Evolutionary conservation across 2,797 vertebrate species (phyloP).

Genomic region (Salmo trutta): DNA sequence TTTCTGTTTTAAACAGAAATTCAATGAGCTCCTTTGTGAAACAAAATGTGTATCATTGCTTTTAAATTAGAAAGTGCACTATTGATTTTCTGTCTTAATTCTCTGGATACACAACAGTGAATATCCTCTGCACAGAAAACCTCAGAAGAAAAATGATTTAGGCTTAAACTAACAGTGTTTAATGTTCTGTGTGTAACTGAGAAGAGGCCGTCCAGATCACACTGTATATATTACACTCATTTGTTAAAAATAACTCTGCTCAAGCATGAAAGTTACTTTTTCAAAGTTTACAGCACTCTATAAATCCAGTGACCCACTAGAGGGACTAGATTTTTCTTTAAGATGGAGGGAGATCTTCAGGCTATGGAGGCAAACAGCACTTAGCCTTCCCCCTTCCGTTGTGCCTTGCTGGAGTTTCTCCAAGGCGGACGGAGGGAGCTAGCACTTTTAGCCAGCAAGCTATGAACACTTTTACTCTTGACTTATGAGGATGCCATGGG

Average conservation of each 20-base stretch:
- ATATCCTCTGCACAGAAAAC: slow-evolving; percentile 40
- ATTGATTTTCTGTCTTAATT: slow-evolving; percentile 29
- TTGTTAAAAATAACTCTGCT: slow-evolving; percentile 68
- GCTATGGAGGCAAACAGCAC: slow-evolving; percentile 67
- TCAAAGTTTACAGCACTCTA: slow-evolving; percentile 51
- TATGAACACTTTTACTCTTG: slow-evolving; percentile 78
- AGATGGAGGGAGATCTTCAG: slow-evolving; percentile 81
- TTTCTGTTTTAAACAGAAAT: slow-evolving; percentile 55
- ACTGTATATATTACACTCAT: slow-evolving; percentile 63
- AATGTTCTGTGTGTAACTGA: slow-evolving; percentile 35
- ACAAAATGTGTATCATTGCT: not conserved
- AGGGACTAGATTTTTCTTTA: slow-evolving; percentile 67
- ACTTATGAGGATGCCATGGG: slow-evolving; percentile 83
- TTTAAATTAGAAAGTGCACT: slow-evolving; percentile 16
- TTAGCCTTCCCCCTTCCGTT: slow-evolving; percentile 70
- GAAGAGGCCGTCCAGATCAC: slow-evolving; percentile 58
- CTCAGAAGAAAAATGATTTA: slow-evolving; percentile 53
- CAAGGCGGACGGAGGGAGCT: slow-evolving; percentile 55
- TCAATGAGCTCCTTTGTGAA: not conserved
- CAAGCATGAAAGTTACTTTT: slow-evolving; percentile 72
- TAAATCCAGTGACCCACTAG: slow-evolving; percentile 57
- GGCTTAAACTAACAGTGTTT: slow-evolving; percentile 63
- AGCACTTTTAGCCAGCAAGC: slow-evolving; percentile 63
- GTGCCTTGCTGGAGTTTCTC: slow-evolving; percentile 58
- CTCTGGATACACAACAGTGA: slow-evolving; percentile 42